Percentiles rank a stretch among this genome's conserved stretches.
Evolutionary conservation across 2,888 invertebrate genomes (phyloP).

Genomic region (Ophraella communa): DNA sequence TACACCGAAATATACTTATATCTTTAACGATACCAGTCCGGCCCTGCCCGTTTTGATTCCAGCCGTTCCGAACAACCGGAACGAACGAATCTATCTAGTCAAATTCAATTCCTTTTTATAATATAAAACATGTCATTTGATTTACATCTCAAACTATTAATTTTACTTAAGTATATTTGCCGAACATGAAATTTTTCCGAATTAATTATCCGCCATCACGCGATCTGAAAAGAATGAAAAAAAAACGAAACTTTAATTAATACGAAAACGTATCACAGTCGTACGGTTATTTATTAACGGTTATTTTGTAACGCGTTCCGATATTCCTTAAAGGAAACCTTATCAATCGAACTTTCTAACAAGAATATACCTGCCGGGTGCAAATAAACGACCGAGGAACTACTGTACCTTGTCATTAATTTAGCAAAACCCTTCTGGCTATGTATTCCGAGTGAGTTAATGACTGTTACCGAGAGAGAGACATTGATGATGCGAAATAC

Average conservation of each 20-base stretch:
- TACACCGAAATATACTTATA: no score
- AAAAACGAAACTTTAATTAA: no score
- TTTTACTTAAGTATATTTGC: conserved; percentile 32
- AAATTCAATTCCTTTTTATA: background rate
- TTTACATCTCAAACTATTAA: conserved; percentile 31
- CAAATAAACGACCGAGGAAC: conserved; percentile 40
- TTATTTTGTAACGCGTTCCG: no score
- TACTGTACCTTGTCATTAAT: conserved; percentile 38
- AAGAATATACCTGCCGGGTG: conserved; percentile 32
- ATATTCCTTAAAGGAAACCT: no score
- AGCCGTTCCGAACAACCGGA: no score
- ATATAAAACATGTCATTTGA: conserved; percentile 16
- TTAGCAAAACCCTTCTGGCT: conserved; percentile 45
- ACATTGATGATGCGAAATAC: conserved; percentile 34
- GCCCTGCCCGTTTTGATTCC: no score
- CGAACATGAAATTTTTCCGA: conserved; percentile 30
- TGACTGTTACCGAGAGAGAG: conserved; percentile 45
- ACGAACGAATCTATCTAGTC: conserved; percentile 1
- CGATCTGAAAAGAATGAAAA: no score
- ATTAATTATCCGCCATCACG: conserved; percentile 28
- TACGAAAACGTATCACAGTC: no score
- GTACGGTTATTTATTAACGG: no score
- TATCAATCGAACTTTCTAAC: conserved; percentile 26
- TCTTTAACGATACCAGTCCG: no score
- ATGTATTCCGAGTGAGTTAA: conserved; percentile 49